phyloP scores from a whole-genome alignment of 2,888 invertebrate genomes.

The Tromatobia lineatoria region DNA sequence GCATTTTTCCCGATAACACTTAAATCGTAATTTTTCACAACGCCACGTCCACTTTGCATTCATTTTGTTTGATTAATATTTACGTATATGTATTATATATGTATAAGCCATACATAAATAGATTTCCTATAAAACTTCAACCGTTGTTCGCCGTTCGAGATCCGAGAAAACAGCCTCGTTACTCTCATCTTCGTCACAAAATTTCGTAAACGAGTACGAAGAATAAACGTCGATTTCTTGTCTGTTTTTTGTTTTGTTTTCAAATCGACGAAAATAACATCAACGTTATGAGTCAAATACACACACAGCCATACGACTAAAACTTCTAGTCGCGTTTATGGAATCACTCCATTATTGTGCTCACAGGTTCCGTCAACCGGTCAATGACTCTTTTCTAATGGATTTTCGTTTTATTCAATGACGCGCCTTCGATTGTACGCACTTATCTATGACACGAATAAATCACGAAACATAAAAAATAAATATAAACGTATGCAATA shows the following conservation, averaged over 20 bases:
- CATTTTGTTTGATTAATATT: slow-evolving; percentile 48
- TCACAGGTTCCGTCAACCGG: slow-evolving; percentile 48
- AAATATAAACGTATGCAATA: too few species aligned
- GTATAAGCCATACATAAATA: slow-evolving; percentile 61
- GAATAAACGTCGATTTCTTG: slow-evolving; percentile 27
- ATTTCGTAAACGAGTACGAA: slow-evolving; percentile 13
- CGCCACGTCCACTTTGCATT: slow-evolving; percentile 16
- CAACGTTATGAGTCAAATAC: slow-evolving; percentile 29
- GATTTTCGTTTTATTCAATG: not conserved
- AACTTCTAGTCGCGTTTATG: slow-evolving; percentile 36
- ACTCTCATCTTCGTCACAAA: slow-evolving; percentile 13
- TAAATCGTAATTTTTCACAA: slow-evolving; percentile 15
- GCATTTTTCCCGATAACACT: not conserved
- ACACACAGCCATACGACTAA: slow-evolving; percentile 59
- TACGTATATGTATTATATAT: slow-evolving; percentile 37
- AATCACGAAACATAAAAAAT: too few species aligned
- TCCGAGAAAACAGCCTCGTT: slow-evolving; percentile 30
- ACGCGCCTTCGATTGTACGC: too few species aligned
- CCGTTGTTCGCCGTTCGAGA: slow-evolving; percentile 46
- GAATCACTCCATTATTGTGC: slow-evolving; percentile 61
- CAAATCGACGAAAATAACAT: slow-evolving; percentile 19
- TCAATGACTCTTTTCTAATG: slow-evolving; percentile 19
- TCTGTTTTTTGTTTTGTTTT: slow-evolving; percentile 5
- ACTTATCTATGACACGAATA: too few species aligned
- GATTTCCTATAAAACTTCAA: slow-evolving; percentile 47